Percentiles rank a stretch among this genome's conserved stretches.
Conservation (phyloP, 2,888 invertebrate genomes). For the Acleris emargana region DNA sequence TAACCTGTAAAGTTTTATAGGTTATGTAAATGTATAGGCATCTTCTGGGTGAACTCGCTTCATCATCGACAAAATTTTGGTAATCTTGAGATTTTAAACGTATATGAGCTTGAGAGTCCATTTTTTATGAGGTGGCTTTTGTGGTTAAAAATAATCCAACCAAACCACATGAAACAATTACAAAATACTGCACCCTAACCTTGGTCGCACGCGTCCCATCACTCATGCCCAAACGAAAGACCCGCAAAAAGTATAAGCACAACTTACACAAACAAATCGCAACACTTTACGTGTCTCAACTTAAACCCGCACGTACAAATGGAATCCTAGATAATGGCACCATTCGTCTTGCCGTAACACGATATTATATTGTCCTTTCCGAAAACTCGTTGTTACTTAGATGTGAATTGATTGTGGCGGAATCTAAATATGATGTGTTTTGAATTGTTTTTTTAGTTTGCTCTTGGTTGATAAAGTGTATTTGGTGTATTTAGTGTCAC, state of each 20-base stretch:
- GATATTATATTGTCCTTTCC: conserved; percentile 42
- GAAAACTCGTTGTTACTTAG: conserved; percentile 34
- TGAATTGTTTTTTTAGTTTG: background rate
- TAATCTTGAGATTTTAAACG: too few species aligned
- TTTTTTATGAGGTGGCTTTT: too few species aligned
- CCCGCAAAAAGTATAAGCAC: conserved; percentile 35
- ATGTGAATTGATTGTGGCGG: conserved; percentile 33
- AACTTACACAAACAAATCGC: conserved; percentile 38
- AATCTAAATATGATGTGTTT: conserved; percentile 28
- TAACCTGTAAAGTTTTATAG: too few species aligned
- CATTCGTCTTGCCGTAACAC: conserved; percentile 40
- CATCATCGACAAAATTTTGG: too few species aligned
- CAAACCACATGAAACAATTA: background rate
- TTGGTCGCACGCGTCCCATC: conserved; percentile 16
- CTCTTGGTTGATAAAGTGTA: too few species aligned
- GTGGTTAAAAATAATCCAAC: too few species aligned
- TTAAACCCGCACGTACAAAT: conserved; percentile 39
- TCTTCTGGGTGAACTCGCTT: too few species aligned
- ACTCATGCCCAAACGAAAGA: conserved; percentile 30
- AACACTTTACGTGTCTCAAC: conserved; percentile 40
- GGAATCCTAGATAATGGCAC: conserved; percentile 42
- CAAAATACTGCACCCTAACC: background rate
- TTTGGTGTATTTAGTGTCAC: too few species aligned
- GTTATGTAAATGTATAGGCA: too few species aligned
- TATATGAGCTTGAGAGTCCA: too few species aligned